Base-by-base conservation (phyloP, 2,113 vertebrate species). In the Scomber japonicus region DNA sequence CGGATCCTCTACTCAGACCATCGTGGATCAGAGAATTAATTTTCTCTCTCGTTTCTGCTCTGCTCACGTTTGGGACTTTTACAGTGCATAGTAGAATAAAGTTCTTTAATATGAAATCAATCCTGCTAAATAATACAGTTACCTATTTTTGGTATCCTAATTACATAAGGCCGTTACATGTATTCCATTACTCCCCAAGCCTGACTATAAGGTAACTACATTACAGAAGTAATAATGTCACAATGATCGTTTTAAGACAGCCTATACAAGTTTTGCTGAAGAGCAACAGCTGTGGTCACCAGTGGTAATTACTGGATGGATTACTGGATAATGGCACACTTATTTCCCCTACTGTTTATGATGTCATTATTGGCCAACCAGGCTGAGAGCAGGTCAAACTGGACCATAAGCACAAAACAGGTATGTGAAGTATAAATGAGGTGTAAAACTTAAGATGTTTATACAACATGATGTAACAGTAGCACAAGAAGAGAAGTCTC, bases 271-370 rank as follows among this genome's bases (percentile, higher is more conserved):
- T 24, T 50, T 35, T 27, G 17, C 24, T 51, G 31, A 67, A n/a
- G 45, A 64, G 70, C 72, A 75, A 78, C 73, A 83, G 46, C 77
- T 85, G 69, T 45, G 17, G 40, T 46, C 67, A 78, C 70, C 71
- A 56, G 40, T 5, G n/a, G 30, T 46, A 44, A 60, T 80, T 27
- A 45, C 44, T 24, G 35, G 65, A 49, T 46, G 27, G 67, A 48
- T 54, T 68, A 55, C 16, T 19, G 56, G 13, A 56, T 55, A 51
- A 57, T 21, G 15, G 12, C 9, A 27, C 27, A 16, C 54, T n/a
- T 3, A 7, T 63, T 63, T 48, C 30, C 55, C n/a, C 5, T 10
- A 40, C 31, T 27, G 30, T 17, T 19, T 40, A 24, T 55, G 31
- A 72, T 76, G 48, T 53, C 21, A 54, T 69, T 14, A 45, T 61